Evolutionary conservation across 2,888 invertebrate species (phyloP).

Genomic region (Diarsia rubi): DNA sequence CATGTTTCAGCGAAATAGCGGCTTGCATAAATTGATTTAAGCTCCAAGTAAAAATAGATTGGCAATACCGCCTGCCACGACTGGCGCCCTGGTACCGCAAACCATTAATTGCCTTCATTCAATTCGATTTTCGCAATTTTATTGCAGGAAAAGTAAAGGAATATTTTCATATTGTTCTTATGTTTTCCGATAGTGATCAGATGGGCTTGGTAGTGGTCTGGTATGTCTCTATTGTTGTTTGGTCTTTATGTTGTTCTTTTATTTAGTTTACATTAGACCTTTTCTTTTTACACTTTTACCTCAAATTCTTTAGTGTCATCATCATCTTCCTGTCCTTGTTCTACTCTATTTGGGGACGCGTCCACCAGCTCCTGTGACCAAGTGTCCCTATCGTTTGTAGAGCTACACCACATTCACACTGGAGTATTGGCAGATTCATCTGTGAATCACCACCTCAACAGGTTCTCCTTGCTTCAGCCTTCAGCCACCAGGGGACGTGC

Average conservation of each 20-base stretch:
- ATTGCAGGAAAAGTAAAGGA: slow-evolving; percentile 23
- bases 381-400: no score
- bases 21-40: slow-evolving; percentile 39
- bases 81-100: slow-evolving; percentile 31
- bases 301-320: neutral
- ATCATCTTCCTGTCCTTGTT: no score
- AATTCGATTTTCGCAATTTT: slow-evolving; percentile 41
- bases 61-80: slow-evolving; percentile 20
- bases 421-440: no score
- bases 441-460: no score
- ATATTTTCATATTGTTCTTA: slow-evolving; percentile 44
- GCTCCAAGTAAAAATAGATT: slow-evolving; percentile 50
- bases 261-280: neutral
- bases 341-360: no score
- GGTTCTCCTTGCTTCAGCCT: no score
- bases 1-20: slow-evolving; percentile 26
- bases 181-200: neutral
- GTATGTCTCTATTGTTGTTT: slow-evolving; percentile 13
- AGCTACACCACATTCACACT: no score
- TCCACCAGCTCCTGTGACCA: no score
- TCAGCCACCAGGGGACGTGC: no score
- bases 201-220: slow-evolving; percentile 11
- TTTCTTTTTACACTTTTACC: neutral
- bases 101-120: slow-evolving; percentile 40
- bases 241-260: neutral